Conservation (phyloP, 2,113 vertebrate species). For the Coregonus clupeaformis region DNA sequence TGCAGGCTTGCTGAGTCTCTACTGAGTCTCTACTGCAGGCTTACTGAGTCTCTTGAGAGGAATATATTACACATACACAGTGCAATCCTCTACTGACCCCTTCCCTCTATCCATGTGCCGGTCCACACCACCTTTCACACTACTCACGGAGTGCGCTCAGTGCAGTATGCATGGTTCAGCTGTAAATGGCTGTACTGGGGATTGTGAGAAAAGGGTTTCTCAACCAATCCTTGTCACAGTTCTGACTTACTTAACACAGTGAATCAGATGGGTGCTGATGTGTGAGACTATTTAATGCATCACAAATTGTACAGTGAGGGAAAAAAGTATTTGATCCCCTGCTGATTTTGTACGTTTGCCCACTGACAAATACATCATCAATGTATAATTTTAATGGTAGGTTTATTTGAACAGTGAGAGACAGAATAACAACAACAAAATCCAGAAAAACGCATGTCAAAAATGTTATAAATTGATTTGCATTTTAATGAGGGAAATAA, state of each 20-base stretch:
- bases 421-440: too few species aligned
- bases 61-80: slow-evolving; percentile 57
- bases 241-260: neutral
- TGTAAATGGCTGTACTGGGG: neutral
- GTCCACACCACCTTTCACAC: neutral
- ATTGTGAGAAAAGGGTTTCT: neutral
- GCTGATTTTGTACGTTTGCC: too few species aligned
- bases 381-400: too few species aligned
- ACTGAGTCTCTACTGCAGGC: neutral
- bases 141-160: neutral
- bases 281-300: neutral
- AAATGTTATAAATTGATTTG: too few species aligned
- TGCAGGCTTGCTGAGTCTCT: too few species aligned
- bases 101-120: slow-evolving; percentile 31
- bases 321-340: too few species aligned
- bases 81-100: slow-evolving; percentile 27
- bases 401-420: too few species aligned
- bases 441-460: too few species aligned
- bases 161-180: neutral
- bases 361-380: too few species aligned
- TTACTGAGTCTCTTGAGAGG: slow-evolving; percentile 16
- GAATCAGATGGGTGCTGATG: neutral
- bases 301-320: neutral
- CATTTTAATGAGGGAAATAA: too few species aligned
- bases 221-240: neutral